Evolutionary conservation across 2,113 vertebrate species (phyloP).

Genomic region (Microtus pennsylvanicus): DNA sequence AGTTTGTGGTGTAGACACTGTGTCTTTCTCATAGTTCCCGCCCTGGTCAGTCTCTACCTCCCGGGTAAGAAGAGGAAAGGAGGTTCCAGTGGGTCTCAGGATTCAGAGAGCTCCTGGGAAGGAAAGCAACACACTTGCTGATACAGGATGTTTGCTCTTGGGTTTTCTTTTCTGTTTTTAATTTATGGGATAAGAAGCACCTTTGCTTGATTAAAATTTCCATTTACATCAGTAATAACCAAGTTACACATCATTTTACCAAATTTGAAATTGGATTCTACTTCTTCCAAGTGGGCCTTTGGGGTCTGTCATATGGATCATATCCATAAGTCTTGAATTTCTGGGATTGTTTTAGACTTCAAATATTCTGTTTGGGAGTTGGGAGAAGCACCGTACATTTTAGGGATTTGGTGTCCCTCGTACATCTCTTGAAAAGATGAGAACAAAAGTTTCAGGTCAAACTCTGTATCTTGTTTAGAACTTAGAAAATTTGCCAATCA

Average conservation of each 20-base stretch:
- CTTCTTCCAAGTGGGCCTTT: constrained; percentile 33
- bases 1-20: not conserved
- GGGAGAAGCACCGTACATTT: constrained; percentile 1
- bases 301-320: not conserved
- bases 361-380: constrained; percentile 44
- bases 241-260: constrained; percentile 32
- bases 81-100: not conserved
- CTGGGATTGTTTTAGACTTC: constrained; percentile 28
- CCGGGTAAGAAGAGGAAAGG: not conserved
- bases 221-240: constrained; percentile 28
- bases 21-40: not conserved
- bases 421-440: not conserved
- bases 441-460: not conserved
- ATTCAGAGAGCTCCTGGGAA: not conserved
- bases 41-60: not conserved
- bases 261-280: not conserved
- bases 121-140: not conserved
- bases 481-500: not conserved
- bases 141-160: not conserved
- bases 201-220: constrained; percentile 20
- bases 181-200: not conserved
- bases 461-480: not conserved
- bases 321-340: constrained; percentile 20
- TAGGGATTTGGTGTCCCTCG: not conserved
- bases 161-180: constrained; percentile 27